Conservation (phyloP, 2,113 vertebrate species). For the Muscicapa adusta region DNA sequence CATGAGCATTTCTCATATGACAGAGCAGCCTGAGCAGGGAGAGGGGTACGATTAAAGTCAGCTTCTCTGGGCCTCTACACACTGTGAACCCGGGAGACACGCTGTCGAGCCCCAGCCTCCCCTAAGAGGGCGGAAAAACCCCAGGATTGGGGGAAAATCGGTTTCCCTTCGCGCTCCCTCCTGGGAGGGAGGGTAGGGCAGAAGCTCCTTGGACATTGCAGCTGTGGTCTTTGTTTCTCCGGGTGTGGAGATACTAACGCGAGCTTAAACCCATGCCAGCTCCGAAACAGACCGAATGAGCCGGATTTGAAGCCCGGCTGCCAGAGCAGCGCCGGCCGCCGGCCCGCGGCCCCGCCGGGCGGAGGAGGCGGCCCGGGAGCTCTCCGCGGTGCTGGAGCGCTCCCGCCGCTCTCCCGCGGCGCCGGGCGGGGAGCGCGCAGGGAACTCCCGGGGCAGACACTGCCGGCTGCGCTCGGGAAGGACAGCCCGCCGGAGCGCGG, state of each 20-base stretch:
- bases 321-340: rapidly evolving
- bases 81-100: neutral
- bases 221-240: neutral
- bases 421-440: rapidly evolving
- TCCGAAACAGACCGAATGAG: neutral
- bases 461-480: rapidly evolving
- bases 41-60: neutral
- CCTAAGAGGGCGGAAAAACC: neutral
- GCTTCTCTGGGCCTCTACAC: neutral
- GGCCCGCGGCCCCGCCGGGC: rapidly evolving
- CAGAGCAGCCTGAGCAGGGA: neutral
- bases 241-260: neutral
- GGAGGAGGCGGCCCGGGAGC: neutral
- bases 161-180: neutral
- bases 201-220: rapidly evolving
- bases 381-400: constrained; percentile 44
- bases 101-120: neutral
- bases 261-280: rapidly evolving
- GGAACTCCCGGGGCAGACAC: neutral
- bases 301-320: rapidly evolving
- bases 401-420: rapidly evolving
- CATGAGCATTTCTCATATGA: neutral
- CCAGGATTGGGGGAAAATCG: rapidly evolving
- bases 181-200: neutral
- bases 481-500: rapidly evolving